phyloP scores from a whole-genome alignment of 2,888 invertebrate genomes.

The Dexiosoma caninum region DNA sequence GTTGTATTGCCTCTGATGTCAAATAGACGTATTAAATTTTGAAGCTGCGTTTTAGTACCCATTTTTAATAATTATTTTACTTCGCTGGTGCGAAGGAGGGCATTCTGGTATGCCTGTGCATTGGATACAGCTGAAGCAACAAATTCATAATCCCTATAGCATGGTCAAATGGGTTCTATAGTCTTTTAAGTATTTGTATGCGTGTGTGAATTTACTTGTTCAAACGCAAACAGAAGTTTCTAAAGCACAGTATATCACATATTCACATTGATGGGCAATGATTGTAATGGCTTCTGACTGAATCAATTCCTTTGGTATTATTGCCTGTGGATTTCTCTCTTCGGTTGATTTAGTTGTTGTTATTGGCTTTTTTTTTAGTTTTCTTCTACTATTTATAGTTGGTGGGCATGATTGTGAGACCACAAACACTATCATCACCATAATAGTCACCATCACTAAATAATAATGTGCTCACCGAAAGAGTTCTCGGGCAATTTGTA shows the following conservation, averaged over 20 bases:
- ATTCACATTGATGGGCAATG: slow-evolving; percentile 60
- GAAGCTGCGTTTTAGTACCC: too few relatives aligned
- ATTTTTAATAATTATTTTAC: too few relatives aligned
- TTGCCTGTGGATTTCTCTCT: slow-evolving; percentile 36
- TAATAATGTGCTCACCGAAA: slow-evolving; percentile 53
- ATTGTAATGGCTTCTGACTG: slow-evolving; percentile 62
- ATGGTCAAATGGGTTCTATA: not conserved
- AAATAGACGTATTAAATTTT: too few relatives aligned
- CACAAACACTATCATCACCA: slow-evolving; percentile 62
- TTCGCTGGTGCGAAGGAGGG: too few relatives aligned
- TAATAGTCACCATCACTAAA: slow-evolving; percentile 58
- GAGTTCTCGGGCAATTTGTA: slow-evolving; percentile 33
- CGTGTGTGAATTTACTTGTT: not conserved
- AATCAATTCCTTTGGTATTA: slow-evolving; percentile 62
- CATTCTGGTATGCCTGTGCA: too few relatives aligned
- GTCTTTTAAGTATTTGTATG: not conserved
- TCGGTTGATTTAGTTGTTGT: slow-evolving; percentile 17
- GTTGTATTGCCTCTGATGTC: too few relatives aligned
- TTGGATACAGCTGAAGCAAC: too few relatives aligned
- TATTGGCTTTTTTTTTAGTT: slow-evolving; percentile 1
- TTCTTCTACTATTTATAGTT: slow-evolving; percentile 26
- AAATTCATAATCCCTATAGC: not conserved
- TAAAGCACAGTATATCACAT: slow-evolving; percentile 28
- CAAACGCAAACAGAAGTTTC: not conserved
- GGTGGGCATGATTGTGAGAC: slow-evolving; percentile 48